Percentiles rank a stretch among this genome's conserved stretches.
Conservation (phyloP, 2,888 invertebrate genomes). For the Halictus quadricinctus region DNA sequence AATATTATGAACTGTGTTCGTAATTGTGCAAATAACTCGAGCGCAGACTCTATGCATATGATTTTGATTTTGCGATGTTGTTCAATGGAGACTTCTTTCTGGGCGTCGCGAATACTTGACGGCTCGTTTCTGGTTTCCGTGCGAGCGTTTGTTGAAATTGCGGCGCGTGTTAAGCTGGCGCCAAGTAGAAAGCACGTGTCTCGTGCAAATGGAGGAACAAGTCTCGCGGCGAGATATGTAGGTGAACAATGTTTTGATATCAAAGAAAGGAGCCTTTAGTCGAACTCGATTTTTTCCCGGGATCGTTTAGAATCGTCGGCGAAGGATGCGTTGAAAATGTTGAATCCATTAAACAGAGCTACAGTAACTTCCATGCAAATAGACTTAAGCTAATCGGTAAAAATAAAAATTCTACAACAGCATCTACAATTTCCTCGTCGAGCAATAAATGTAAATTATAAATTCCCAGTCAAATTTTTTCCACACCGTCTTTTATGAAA, state of each 20-base stretch:
- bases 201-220: constrained; percentile 55
- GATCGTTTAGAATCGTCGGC: not conserved
- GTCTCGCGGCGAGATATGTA: constrained; percentile 49
- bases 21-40: not conserved
- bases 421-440: not conserved
- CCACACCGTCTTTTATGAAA: not conserved
- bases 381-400: not conserved
- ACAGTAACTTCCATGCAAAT: not conserved
- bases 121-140: constrained; percentile 35
- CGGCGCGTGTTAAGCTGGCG: constrained; percentile 39
- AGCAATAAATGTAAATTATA: not conserved
- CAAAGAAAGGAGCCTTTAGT: not conserved
- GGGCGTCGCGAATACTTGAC: not conserved
- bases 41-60: not conserved
- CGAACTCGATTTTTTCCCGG: not conserved
- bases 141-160: constrained; percentile 41
- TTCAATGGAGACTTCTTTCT: not conserved
- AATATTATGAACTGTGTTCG: not conserved
- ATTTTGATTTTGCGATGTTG: not conserved
- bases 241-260: constrained; percentile 58
- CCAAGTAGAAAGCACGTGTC: constrained; percentile 60
- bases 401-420: not conserved
- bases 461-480: not conserved
- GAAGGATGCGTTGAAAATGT: not conserved
- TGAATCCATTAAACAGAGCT: not conserved